Conservation (phyloP, 2,888 invertebrate species). For the Lasioglossum villosulum region DNA sequence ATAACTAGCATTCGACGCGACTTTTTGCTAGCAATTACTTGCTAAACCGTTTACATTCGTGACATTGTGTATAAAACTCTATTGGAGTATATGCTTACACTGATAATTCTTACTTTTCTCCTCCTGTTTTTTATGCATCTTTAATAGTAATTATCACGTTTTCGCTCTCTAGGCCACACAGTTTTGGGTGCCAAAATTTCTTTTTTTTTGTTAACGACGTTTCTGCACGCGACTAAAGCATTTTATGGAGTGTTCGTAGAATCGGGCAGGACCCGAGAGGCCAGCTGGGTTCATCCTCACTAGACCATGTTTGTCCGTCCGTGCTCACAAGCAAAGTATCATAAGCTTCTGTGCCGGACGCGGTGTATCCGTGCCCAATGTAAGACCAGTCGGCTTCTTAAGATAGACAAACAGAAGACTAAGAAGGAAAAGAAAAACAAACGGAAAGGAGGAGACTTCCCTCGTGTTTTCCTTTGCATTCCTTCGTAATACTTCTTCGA, state of each 20-base stretch:
- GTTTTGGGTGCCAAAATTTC: slow-evolving; percentile 78
- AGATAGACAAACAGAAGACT: slow-evolving; percentile 51
- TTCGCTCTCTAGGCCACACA: slow-evolving; percentile 84
- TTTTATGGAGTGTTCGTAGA: slow-evolving; percentile 72
- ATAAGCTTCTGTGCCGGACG: slow-evolving; percentile 61
- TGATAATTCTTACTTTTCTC: slow-evolving; percentile 77
- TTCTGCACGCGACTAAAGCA: slow-evolving; percentile 74
- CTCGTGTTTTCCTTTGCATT: slow-evolving; percentile 55
- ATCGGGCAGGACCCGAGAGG: slow-evolving; percentile 83
- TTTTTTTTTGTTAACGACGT: slow-evolving; percentile 74
- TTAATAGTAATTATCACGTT: slow-evolving; percentile 83
- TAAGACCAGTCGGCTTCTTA: slow-evolving; percentile 73
- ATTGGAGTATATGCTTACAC: slow-evolving; percentile 84
- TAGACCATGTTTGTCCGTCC: slow-evolving; percentile 80
- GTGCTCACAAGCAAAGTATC: slow-evolving; percentile 64
- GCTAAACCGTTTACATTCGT: slow-evolving; percentile 84
- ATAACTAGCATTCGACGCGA: slow-evolving; percentile 83
- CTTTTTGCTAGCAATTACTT: slow-evolving; percentile 80
- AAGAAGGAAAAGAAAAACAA: slow-evolving; percentile 63
- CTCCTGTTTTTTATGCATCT: slow-evolving; percentile 66
- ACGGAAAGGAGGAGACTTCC: slow-evolving; percentile 59
- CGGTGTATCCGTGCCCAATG: slow-evolving; percentile 67
- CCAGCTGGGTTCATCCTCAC: slow-evolving; percentile 84
- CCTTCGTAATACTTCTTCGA: slow-evolving; percentile 37
- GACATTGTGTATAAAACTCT: slow-evolving; percentile 85